Conservation (phyloP, 1,140 invertebrate species). For the Camponotus floridanus region DNA sequence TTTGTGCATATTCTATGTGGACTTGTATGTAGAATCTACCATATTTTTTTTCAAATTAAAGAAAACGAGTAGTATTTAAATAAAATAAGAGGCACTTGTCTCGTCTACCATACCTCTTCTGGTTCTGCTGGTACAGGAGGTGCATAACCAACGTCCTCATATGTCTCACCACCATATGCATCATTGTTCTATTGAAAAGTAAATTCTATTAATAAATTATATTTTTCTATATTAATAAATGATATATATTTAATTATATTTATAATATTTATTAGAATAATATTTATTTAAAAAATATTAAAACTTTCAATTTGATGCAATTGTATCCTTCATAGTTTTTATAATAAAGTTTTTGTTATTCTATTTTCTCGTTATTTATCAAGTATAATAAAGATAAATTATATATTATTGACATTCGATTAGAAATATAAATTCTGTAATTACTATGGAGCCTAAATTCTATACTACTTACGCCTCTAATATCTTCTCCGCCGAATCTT, state of each 20-base stretch:
- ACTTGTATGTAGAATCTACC: background rate
- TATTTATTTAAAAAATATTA: background rate
- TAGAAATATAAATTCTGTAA: background rate
- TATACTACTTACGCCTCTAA: constrained; percentile 81
- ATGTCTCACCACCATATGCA: constrained; percentile 18
- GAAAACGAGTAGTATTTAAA: background rate
- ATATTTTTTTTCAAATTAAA: constrained; percentile 18
- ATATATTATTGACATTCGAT: background rate
- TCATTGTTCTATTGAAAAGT: constrained; percentile 65
- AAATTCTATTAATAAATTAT: background rate
- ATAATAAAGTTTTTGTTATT: background rate
- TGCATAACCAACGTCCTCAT: constrained; percentile 5
- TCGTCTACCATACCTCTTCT: constrained; percentile 77
- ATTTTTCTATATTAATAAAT: no score
- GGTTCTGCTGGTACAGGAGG: constrained; percentile 60
- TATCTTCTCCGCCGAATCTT: constrained; percentile 87
- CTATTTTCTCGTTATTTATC: background rate
- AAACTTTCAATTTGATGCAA: background rate
- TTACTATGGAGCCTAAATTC: no score
- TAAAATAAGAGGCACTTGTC: background rate
- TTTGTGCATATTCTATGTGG: background rate
- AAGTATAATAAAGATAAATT: constrained; percentile 10
- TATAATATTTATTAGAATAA: background rate
- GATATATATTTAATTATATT: background rate
- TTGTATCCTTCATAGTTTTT: background rate